Evolutionary conservation across 2,797 vertebrate genomes (phyloP).

Genomic region (Heterohyrax brucei): DNA sequence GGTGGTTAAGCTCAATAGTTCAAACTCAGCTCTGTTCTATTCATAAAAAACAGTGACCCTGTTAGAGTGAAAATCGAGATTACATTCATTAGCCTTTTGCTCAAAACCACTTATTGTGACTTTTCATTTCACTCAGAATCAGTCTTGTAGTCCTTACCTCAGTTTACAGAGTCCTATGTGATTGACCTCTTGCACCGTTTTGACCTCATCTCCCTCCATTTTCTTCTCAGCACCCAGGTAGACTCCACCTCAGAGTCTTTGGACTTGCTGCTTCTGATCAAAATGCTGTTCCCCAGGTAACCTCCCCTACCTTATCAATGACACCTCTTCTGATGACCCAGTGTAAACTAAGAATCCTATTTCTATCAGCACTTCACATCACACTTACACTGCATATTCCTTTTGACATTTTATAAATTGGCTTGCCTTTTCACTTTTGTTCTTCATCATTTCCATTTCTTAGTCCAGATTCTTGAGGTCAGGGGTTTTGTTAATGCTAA

Average conservation of each 20-base stretch:
- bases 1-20: constrained; percentile 9
- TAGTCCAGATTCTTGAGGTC: not conserved
- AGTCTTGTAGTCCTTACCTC: not conserved
- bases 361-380: not conserved
- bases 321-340: not conserved
- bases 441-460: not conserved
- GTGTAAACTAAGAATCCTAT: not conserved
- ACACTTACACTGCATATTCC: not conserved
- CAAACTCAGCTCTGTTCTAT: not conserved
- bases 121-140: not conserved
- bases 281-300: not conserved
- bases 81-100: constrained; percentile 8
- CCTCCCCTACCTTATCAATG: not conserved
- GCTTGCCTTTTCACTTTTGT: not conserved
- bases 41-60: not conserved
- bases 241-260: not conserved
- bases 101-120: not conserved
- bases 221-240: not conserved
- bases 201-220: not conserved
- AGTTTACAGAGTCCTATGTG: not conserved
- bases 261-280: not conserved
- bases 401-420: not conserved
- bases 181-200: not conserved
- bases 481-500: not conserved
- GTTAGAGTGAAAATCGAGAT: constrained; percentile 57